Evolutionary conservation across 2,888 invertebrate genomes (phyloP), one percentile per base, ranked within the genome.

Genomic region (Ceramica pisi): DNA sequence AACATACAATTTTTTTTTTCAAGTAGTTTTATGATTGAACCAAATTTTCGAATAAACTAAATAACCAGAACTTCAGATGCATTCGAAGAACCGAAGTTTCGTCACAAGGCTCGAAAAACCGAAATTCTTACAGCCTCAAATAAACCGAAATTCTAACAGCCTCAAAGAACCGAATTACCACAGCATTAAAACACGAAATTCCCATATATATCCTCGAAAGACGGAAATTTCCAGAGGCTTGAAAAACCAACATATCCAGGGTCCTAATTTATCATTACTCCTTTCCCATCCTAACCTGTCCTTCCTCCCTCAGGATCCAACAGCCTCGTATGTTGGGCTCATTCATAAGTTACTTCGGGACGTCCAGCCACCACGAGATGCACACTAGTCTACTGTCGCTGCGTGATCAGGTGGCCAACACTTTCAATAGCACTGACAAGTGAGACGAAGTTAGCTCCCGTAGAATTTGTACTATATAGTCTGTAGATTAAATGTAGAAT

Each of bases 291-390:
- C 72, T 73, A 71, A 68, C 66, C 38, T 10, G 41, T 65, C 77
- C 71, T 61, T 71, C 41, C 48, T 67, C 66, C 69, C 75, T 84
- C 73, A 97, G 97, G 94, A 96, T 97, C 89, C 96, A 96, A 84
- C 97, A 97, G 91, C 97, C 97, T 16, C 94, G 97, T 76, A 96
- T 97, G 92, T 91, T 97, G 90, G 97, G 97, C 75, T 92, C 93
- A 71, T 94, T 97, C 89, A 93, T 97, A 87, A 91, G 93, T 68
- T 96, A 96, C 94, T 97, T 97, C 89, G 84, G 88, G 19, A 90
- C 90, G 67, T 62, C 73, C 0, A 83, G 87, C 16, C 87, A 88
- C 21, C 9, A 67, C 19, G 65, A 75, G 10, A 84, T 93, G 86
- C 89, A 88, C 70, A 53, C 78, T 1, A 88, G 88, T 2, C 84